Evolutionary conservation across 2,888 invertebrate genomes (phyloP), one percentile per base, ranked within the genome.

Genomic region (Diogma glabrata): DNA sequence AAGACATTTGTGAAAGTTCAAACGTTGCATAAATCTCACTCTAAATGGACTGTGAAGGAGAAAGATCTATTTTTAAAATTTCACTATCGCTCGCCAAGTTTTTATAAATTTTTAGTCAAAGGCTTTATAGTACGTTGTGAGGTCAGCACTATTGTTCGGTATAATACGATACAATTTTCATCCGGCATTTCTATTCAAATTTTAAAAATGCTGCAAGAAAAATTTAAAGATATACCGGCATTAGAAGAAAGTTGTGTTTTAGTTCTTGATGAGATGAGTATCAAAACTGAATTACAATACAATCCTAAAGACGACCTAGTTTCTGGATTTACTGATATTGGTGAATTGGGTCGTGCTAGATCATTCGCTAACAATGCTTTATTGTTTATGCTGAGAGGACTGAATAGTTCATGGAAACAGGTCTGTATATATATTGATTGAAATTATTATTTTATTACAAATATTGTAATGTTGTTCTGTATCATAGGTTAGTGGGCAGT

Each of bases 221-320:
- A 49, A 38, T 36, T 49, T 19, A 49, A 36, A 4, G 33, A 49
- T 5, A 22, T 22, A 30, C 23, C 33, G 14, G 30, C 33, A 14
- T 24, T 38, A 8, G 49, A 49, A 20, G 36, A 49, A 36, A 16
- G 38, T 14, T 38, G 38, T 16, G 20, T 49, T 17, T n/a, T n/a
- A n/a, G n/a, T n/a, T n/a, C n/a, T n/a, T n/a, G n/a, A n/a, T n/a
- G n/a, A n/a, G n/a, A n/a, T n/a, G n/a, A 49, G 49, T 22, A 38
- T 40, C 17, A 49, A 49, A 49, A 38, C 23, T 12, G 49, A 49
- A 24, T 14, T 49, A 10, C 38, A 49, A 17, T 49, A 14, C n/a
- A 49, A 24, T 16, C 17, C 40, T 6, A 49, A 49, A 36, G 49
- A 49, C 14, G 38, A 49, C 49, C 3, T 26, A 17, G 49, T 49